These are phyloP conservation scores for Xenentodon cancila DNA, from an alignment of 2,797 vertebrate genomes.

Conservation along the genomic window DNA sequence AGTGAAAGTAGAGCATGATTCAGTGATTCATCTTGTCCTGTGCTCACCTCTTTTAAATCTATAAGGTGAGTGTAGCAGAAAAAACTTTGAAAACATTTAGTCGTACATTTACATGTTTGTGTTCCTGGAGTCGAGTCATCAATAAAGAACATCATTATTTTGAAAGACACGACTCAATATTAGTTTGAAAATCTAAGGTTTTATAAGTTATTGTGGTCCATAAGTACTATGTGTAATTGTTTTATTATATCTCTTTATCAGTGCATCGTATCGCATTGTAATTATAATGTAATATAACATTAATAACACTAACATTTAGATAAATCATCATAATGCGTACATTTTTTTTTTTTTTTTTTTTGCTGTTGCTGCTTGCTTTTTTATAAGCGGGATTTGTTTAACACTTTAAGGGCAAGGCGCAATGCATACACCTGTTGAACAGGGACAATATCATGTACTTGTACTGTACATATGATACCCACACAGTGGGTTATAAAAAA, in stretches of 20 bases:
- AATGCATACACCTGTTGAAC: not conserved
- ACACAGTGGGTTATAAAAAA: not conserved
- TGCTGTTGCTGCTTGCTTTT: no score
- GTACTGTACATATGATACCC: not conserved
- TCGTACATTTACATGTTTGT: not conserved
- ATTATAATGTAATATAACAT: not conserved
- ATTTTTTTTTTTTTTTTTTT: no score
- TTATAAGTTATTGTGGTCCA: no score
- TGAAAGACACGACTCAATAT: not conserved
- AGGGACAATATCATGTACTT: not conserved
- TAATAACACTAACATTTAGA: not conserved
- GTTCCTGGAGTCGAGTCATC: no score
- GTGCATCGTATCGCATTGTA: not conserved
- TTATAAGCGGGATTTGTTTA: not conserved
- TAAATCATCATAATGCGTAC: not conserved
- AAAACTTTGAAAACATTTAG: constrained; percentile 12
- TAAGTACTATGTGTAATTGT: no score
- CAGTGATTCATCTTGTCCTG: constrained; percentile 48
- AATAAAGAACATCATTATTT: no score
- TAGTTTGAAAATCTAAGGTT: not conserved
- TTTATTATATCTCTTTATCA: not conserved
- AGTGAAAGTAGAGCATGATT: constrained; percentile 54
- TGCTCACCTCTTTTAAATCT: constrained; percentile 26
- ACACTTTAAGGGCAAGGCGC: not conserved
- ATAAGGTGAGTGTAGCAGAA: constrained; percentile 5